phyloP scores from a whole-genome alignment of 2,888 invertebrate genomes.

The Ametastegia equiseti region DNA sequence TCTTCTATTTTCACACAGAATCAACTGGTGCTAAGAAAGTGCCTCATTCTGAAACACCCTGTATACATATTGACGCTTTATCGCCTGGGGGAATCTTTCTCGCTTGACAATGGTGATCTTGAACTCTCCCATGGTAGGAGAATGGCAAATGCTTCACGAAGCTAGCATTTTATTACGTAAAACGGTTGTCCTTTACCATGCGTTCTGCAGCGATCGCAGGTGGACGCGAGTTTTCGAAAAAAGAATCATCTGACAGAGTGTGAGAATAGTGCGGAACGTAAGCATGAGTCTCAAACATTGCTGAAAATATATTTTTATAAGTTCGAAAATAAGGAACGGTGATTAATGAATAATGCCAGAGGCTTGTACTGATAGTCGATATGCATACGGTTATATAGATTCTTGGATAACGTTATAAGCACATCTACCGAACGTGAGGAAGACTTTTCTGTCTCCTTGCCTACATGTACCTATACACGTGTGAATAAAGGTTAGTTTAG shows the following conservation, averaged over 20 bases:
- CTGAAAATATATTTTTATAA: neutral
- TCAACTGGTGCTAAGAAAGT: too few species aligned
- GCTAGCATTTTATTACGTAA: conserved; percentile 40
- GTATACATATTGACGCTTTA: neutral
- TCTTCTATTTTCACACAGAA: too few species aligned
- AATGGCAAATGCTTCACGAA: conserved; percentile 42
- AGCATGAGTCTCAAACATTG: neutral
- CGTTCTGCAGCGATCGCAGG: neutral
- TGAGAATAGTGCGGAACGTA: neutral
- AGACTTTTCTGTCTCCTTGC: conserved; percentile 9
- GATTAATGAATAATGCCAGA: neutral
- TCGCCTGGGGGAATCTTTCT: neutral
- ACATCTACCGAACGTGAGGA: conserved; percentile 9
- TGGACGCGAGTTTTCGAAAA: neutral
- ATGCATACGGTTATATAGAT: neutral
- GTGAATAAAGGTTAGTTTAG: neutral
- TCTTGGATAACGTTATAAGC: neutral
- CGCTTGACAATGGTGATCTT: conserved; percentile 40
- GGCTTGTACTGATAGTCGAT: neutral
- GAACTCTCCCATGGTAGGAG: conserved; percentile 43
- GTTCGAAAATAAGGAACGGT: neutral
- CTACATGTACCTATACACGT: neutral
- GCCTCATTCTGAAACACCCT: too few species aligned
- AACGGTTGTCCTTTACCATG: neutral
- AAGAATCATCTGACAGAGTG: neutral